phyloP scores from a whole-genome alignment of 2,888 invertebrate genomes.

The Ceraclea dissimilis region DNA sequence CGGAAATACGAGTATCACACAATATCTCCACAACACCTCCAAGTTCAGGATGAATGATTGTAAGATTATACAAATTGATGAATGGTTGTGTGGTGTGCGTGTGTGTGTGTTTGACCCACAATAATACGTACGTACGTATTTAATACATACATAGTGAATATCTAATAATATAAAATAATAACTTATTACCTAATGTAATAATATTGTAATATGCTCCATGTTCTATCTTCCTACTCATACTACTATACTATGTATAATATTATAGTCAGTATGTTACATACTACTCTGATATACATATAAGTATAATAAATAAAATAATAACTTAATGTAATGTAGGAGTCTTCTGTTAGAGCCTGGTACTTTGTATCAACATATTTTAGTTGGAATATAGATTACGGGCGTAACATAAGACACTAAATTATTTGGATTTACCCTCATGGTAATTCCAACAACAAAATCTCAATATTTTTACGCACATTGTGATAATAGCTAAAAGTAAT shows the following conservation, averaged over 20 bases:
- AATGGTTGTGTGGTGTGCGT: slow-evolving; percentile 10
- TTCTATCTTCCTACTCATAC: slow-evolving; percentile 21
- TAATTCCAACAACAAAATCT: slow-evolving; percentile 21
- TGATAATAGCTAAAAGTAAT: slow-evolving; percentile 27
- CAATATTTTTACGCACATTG: slow-evolving; percentile 28
- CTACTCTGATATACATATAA: slow-evolving; percentile 17
- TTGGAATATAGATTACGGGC: slow-evolving; percentile 18
- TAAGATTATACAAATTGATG: slow-evolving; percentile 16
- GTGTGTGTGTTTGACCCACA: not conserved
- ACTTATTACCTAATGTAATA: not conserved
- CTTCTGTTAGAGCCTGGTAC: slow-evolving; percentile 21
- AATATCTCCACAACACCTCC: too few species aligned
- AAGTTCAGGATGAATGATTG: slow-evolving; percentile 12
- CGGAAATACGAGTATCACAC: not conserved
- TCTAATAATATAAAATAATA: not conserved
- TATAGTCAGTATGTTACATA: slow-evolving; percentile 21
- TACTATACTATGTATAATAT: not conserved
- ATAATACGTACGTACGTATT: too few species aligned
- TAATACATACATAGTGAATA: too few species aligned
- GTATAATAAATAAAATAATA: slow-evolving; percentile 7
- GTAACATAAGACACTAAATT: slow-evolving; percentile 17
- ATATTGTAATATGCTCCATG: slow-evolving; percentile 15
- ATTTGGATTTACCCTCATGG: slow-evolving; percentile 10
- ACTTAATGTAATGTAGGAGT: slow-evolving; percentile 10
- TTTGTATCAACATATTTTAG: slow-evolving; percentile 17